Evolutionary conservation across 2,888 invertebrate genomes (phyloP).

Genomic region (Athrips mouffetella): DNA sequence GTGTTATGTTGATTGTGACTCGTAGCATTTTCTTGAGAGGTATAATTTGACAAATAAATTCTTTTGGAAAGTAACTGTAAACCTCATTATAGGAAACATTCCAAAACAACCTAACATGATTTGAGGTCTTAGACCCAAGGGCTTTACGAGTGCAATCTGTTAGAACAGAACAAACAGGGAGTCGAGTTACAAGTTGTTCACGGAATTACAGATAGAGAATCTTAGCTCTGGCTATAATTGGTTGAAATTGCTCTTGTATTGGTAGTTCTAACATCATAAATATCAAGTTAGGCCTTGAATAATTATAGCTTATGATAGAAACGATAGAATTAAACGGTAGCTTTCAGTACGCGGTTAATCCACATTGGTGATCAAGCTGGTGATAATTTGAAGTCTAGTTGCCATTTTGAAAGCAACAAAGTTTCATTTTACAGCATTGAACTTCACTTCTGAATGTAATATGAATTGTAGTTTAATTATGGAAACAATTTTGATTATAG

Average conservation of each 20-base stretch:
- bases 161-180: background rate
- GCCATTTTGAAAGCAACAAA: background rate
- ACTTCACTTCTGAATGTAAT: too few species aligned
- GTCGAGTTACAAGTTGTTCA: background rate
- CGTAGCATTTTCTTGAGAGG: conserved; percentile 10
- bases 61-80: conserved; percentile 10
- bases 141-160: background rate
- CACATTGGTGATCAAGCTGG: background rate
- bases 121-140: background rate
- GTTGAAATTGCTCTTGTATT: background rate
- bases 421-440: conserved; percentile 11
- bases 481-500: too few species aligned
- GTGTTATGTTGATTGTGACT: conserved; percentile 11
- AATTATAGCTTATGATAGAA: background rate
- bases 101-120: background rate
- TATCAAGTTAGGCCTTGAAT: background rate
- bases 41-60: conserved; percentile 9
- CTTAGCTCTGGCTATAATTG: background rate
- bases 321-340: background rate
- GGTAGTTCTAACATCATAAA: background rate
- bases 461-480: too few species aligned
- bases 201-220: background rate
- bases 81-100: conserved; percentile 1
- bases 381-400: background rate
- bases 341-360: background rate